Evolutionary conservation across 2,797 vertebrate genomes (phyloP), one percentile per base, ranked within the genome.

Genomic region (Eulemur coronatus): DNA sequence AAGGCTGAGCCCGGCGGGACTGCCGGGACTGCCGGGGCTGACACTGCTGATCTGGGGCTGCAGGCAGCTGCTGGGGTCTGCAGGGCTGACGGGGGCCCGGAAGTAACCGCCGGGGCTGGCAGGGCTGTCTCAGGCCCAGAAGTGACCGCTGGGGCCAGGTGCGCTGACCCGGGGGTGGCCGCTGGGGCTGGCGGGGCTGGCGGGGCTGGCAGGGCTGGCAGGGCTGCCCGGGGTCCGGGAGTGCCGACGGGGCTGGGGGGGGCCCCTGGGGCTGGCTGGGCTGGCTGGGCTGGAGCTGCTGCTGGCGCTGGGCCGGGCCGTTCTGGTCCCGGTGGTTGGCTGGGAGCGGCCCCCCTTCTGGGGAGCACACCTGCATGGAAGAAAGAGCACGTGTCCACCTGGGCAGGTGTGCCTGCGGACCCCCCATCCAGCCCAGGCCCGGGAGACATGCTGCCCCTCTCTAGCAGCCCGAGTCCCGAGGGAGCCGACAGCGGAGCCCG

Each of bases 301-400:
- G 97, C 97, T 96, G 96, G 70, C 9, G 97, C 94, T 97, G 97
- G 97, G 97, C 96, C 91, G 96, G 97, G 97, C 97, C 38, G 97
- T 78, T 97, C 97, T 96, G 96, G 93, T 97, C 96, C 97, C 97
- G 97, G 95, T 88, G 97, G 97, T 35, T 96, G 95, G 90, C 96
- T 97, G 96, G 96, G 96, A 97, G 96, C 95, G 97, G 97, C 97
- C 96, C 97, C 97, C 97, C 97, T 97, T 95, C 97, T 90, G 97
- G 97, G 97, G 97, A 97, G 97, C 97, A 94, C 97, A 98, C 97
- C 97, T 98, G 97, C 97, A 98, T 97, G 97, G 97, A 97, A 97
- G 97, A 97, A 94, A 98, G 97, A 98, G 97, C 96, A 98, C 50
- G 97, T 98, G 97, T 98, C 97, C 97, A 97, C 97, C 97, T 92